Evolutionary conservation across 2,113 vertebrate species (phyloP), one percentile per base, ranked within the genome.

Genomic region (Bujurquina vittata): DNA sequence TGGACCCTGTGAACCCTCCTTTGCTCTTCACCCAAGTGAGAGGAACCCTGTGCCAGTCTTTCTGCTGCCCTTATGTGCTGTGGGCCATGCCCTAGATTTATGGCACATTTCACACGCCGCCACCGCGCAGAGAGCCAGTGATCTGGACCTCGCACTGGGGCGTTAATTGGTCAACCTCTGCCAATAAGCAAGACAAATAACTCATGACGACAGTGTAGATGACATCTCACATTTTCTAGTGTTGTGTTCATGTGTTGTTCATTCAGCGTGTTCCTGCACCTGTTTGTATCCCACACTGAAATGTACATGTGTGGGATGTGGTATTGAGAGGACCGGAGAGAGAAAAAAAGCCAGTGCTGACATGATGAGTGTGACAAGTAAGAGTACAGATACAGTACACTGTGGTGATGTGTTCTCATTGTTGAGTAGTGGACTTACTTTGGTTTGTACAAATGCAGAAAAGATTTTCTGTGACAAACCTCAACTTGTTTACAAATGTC

Each of bases 51-150:
- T 90, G 89, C 90, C 90, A 92, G 86, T 84, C 85, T 91, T 85
- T 90, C 84, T 91, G 89, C 81, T 85, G 89, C 86, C 88, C 88
- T 88, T 86, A 85, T 88, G 88, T 89, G 88, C 88, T 87, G 83
- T 80, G 85, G 90, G 93, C 87, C 81, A 18, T 89, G 90, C 87
- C 81, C 89, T 89, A 81, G 94, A 95, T 95, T 94, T 95, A 95
- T 95, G 90, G 87, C 81, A 92, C 86, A 93, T 94, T 94, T 95
- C 92, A 94, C 94, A 95, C 91, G 77, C 83, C 84, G 89, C 91
- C 87, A 91, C 87, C 77, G 87, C 63, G 78, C 91, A 80, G 86
- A 81, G 85, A 91, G 91, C 86, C 86, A 90, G 90, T 90, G 90
- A 93, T 93, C 91, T 90, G 91, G 85, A 93, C 89, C 92, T 86